phyloP scores from a whole-genome alignment of 2,888 invertebrate species.

The Mactromeris polynyma region DNA sequence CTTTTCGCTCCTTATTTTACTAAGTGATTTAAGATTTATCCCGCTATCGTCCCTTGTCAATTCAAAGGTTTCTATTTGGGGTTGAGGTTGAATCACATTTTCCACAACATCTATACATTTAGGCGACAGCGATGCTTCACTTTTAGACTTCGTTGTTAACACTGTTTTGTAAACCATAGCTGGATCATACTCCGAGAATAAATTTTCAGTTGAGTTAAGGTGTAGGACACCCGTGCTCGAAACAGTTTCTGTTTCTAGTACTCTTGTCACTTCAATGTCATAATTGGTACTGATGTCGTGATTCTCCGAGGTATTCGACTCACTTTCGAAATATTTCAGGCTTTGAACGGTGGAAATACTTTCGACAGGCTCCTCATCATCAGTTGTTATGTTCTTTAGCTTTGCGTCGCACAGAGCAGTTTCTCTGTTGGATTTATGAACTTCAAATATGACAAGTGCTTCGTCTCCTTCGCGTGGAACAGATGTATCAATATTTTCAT shows the following conservation, averaged over 20 bases:
- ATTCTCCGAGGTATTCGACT: background rate
- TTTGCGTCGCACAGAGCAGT: no score
- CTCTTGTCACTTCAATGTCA: constrained; percentile 35
- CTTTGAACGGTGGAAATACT: no score
- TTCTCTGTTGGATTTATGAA: no score
- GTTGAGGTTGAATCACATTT: background rate
- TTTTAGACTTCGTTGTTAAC: background rate
- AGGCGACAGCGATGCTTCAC: background rate
- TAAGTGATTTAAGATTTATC: constrained; percentile 7
- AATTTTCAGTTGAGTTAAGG: constrained; percentile 45
- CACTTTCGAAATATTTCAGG: no score
- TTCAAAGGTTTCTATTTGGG: background rate
- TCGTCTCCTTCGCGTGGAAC: background rate
- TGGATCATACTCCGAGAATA: constrained; percentile 34
- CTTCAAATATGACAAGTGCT: no score
- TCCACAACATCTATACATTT: background rate
- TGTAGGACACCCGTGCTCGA: constrained; percentile 8
- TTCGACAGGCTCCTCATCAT: no score
- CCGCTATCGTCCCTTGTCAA: constrained; percentile 28
- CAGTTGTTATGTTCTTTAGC: no score
- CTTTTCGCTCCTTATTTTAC: background rate
- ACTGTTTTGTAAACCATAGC: constrained; percentile 27
- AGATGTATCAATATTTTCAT: background rate
- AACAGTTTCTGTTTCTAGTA: background rate
- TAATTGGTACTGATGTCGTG: background rate